Conservation (phyloP, 2,888 invertebrate species). For the Sceliomorpha sp. region DNA sequence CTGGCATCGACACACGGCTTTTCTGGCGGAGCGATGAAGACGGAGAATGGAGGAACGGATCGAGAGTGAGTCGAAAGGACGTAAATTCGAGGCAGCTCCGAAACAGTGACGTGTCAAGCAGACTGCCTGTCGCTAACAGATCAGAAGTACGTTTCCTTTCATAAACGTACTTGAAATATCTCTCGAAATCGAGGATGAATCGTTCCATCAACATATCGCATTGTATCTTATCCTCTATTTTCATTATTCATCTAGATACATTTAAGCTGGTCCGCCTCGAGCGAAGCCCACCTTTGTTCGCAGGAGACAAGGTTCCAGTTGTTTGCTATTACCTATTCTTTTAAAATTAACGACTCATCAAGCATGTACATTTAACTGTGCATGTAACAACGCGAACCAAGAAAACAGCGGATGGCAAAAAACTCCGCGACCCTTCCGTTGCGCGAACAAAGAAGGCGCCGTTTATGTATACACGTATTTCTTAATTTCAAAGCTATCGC, state of each 20-base stretch:
- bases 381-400: constrained; percentile 46
- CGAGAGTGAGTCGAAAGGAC: constrained; percentile 32
- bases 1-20: constrained; percentile 44
- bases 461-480: constrained; percentile 57
- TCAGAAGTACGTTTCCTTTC: constrained; percentile 64
- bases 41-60: constrained; percentile 10
- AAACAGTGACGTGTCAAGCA: constrained; percentile 58
- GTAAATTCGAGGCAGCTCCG: constrained; percentile 42
- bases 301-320: constrained; percentile 37
- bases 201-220: constrained; percentile 35
- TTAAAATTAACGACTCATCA: constrained; percentile 71
- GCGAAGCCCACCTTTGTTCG: constrained; percentile 46
- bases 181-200: constrained; percentile 48
- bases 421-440: constrained; percentile 27
- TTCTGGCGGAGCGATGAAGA: constrained; percentile 35
- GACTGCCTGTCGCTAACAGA: constrained; percentile 71
- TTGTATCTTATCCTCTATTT: no score
- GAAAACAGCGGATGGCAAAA: constrained; percentile 53
- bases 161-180: constrained; percentile 55
- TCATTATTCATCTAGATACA: constrained; percentile 34
- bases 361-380: constrained; percentile 56
- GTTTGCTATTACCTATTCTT: constrained; percentile 72
- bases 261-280: constrained; percentile 26
- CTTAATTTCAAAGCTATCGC: constrained; percentile 78
- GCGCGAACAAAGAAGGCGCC: constrained; percentile 58